phyloP scores from a whole-genome alignment of 2,888 invertebrate species.

The Melipona beecheii region DNA sequence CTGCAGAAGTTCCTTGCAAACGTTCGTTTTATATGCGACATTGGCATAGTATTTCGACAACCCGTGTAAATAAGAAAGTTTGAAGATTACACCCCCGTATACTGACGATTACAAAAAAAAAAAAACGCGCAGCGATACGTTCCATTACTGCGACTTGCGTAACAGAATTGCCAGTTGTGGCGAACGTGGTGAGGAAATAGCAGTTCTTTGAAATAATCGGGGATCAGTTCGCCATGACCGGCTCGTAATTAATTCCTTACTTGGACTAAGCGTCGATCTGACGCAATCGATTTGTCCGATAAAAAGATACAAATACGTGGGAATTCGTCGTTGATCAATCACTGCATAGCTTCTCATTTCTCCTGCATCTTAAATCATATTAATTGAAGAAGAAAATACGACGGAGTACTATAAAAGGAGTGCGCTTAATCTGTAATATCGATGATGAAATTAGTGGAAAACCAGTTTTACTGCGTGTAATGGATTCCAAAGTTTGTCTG shows the following conservation, averaged over 20 bases:
- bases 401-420: background rate
- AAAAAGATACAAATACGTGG: conserved; percentile 22
- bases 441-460: background rate
- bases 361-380: background rate
- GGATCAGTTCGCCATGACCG: conserved; percentile 34
- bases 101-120: conserved; percentile 71
- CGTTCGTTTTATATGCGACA: conserved; percentile 68
- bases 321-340: background rate
- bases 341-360: background rate
- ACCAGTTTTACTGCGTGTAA: background rate
- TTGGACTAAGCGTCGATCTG: conserved; percentile 16
- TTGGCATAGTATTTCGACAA: conserved; percentile 69
- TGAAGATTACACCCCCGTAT: conserved; percentile 49
- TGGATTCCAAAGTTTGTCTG: too few species aligned
- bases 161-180: conserved; percentile 51
- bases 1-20: conserved; percentile 41
- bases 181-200: conserved; percentile 64
- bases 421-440: background rate
- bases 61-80: conserved; percentile 67
- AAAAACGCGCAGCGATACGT: conserved; percentile 71
- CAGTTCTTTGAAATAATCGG: conserved; percentile 63
- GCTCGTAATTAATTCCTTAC: conserved; percentile 52
- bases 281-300: conserved; percentile 20
- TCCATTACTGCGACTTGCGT: conserved; percentile 69
- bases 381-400: background rate